phyloP scores from a whole-genome alignment of 2,113 vertebrate species.

The Rattus rattus region DNA sequence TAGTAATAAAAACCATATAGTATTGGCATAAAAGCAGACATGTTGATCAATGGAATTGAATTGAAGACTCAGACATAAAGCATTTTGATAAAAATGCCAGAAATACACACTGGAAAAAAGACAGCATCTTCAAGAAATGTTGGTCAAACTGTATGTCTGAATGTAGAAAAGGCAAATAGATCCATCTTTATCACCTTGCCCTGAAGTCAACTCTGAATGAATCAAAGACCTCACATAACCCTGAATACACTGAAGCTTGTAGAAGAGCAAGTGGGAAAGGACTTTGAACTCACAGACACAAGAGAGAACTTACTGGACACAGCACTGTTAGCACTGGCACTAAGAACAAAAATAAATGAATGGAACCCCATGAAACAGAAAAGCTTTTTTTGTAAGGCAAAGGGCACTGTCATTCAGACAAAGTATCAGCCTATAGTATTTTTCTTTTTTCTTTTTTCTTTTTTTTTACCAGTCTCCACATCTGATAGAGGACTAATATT shows the following conservation, averaged over 20 bases:
- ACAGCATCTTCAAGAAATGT: background rate
- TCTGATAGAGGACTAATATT: background rate
- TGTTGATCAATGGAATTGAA: background rate
- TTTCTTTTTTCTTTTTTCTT: background rate
- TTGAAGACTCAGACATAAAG: background rate
- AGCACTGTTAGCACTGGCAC: background rate
- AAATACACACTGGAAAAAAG: background rate
- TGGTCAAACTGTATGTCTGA: background rate
- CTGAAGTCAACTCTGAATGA: background rate
- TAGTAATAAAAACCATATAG: background rate
- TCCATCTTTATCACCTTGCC: background rate
- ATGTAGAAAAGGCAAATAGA: background rate
- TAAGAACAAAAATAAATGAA: background rate
- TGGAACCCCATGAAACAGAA: background rate
- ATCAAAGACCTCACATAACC: background rate
- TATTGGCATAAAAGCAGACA: background rate
- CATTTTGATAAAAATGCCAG: background rate
- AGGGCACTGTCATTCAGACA: background rate
- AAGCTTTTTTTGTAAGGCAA: background rate
- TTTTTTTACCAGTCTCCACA: background rate
- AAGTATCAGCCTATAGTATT: background rate
- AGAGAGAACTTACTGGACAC: background rate
- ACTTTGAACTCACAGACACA: background rate
- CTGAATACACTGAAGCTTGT: background rate
- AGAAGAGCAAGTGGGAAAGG: background rate